Percentiles rank a stretch among this genome's conserved stretches.
These are phyloP conservation scores for Leucosticte australis DNA, from an alignment of 2,113 vertebrate species.

Conservation along the genomic window DNA sequence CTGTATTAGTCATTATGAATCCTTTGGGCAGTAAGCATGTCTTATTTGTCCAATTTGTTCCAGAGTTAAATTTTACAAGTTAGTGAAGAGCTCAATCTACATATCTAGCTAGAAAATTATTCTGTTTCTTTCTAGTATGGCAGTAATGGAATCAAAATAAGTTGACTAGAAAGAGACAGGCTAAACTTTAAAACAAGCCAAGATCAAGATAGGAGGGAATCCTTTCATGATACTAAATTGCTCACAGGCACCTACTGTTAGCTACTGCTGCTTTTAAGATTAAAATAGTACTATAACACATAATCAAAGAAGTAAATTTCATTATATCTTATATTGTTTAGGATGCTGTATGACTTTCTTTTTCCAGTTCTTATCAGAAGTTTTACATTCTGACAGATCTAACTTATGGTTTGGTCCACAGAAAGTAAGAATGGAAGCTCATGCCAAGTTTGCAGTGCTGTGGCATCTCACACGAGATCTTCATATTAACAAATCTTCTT, in stretches of 20 bases:
- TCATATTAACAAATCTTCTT: conserved; percentile 94
- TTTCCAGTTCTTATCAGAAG: background rate
- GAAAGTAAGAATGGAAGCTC: conserved; percentile 93
- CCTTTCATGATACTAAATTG: background rate
- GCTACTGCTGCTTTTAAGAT: background rate
- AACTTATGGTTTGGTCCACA: conserved; percentile 37
- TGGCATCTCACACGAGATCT: conserved; percentile 98
- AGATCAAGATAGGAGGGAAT: background rate
- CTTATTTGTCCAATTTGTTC: background rate
- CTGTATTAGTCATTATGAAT: background rate
- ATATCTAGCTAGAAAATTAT: background rate
- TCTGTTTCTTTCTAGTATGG: background rate
- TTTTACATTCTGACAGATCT: conserved; percentile 8
- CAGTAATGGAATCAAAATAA: background rate
- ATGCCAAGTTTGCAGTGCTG: conserved; percentile 94
- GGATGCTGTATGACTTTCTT: background rate
- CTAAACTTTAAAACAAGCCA: background rate
- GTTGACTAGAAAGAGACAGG: background rate
- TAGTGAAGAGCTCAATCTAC: background rate
- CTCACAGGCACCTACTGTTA: background rate
- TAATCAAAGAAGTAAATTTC: background rate
- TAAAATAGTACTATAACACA: background rate
- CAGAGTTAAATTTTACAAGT: background rate
- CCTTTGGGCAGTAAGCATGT: background rate
- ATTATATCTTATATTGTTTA: background rate